Evolutionary conservation across 2,888 invertebrate genomes (phyloP).

Genomic region (Eristalis pertinax): DNA sequence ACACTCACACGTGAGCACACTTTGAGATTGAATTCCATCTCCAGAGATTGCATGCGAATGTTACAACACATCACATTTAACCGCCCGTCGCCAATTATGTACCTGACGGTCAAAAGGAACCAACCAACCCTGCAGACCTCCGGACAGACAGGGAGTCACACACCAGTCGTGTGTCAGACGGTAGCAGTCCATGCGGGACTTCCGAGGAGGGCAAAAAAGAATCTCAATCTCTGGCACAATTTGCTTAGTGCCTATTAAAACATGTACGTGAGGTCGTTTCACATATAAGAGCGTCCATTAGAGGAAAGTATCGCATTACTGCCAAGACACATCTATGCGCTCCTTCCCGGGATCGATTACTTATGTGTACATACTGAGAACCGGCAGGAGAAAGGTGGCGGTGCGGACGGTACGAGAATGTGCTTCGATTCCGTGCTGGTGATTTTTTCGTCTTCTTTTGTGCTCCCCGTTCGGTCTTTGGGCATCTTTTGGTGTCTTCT

Average conservation of each 20-base stretch:
- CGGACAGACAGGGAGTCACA: conserved; percentile 13
- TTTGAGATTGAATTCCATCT: conserved; percentile 18
- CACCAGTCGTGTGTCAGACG: background rate
- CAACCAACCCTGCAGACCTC: conserved; percentile 20
- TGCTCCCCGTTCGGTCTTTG: background rate
- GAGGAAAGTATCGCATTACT: conserved; percentile 71
- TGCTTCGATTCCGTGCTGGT: background rate
- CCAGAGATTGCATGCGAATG: conserved; percentile 51
- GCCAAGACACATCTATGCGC: conserved; percentile 59
- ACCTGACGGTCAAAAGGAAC: conserved; percentile 65
- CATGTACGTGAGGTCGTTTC: conserved; percentile 71
- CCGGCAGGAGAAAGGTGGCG: background rate
- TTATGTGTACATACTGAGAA: conserved; percentile 54
- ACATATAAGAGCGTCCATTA: conserved; percentile 72
- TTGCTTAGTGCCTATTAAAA: conserved; percentile 73
- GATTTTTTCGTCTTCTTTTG: conserved; percentile 28
- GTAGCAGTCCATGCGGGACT: conserved; percentile 39
- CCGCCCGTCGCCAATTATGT: conserved; percentile 38
- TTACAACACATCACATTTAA: conserved; percentile 27
- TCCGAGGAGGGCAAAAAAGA: conserved; percentile 31
- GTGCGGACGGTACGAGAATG: background rate
- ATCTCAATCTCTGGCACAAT: conserved; percentile 71
- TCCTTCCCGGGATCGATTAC: conserved; percentile 69
- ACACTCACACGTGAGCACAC: background rate
- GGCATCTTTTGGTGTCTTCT: conserved; percentile 4